A percentile compares a stretch with the other conserved stretches of the same genome.
phyloP scores from a whole-genome alignment of 2,113 vertebrate species.

The Tympanuchus pallidicinctus region DNA sequence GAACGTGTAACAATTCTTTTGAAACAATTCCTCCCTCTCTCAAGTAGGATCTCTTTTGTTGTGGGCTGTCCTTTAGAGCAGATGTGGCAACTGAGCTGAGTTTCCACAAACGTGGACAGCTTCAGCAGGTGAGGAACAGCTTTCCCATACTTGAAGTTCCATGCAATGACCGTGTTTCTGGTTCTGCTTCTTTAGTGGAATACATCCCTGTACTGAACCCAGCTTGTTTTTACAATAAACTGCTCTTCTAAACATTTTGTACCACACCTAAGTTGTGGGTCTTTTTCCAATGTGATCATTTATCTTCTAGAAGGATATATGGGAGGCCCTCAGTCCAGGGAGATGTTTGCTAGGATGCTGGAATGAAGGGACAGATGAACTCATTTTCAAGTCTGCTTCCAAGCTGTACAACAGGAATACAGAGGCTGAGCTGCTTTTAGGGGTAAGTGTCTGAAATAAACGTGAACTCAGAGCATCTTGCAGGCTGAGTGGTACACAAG shows the following conservation, averaged over 20 bases:
- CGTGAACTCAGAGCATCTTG: background rate
- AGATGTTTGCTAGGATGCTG: background rate
- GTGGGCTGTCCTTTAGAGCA: background rate
- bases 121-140: background rate
- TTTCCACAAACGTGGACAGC: background rate
- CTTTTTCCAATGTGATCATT: background rate
- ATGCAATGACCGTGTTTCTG: accelerated
- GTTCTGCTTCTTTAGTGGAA: background rate
- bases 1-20: accelerated
- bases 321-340: background rate
- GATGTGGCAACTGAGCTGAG: background rate
- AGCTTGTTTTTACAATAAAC: conserved; percentile 21
- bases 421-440: background rate
- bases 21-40: background rate
- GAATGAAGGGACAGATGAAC: background rate
- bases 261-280: background rate
- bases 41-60: background rate
- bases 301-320: background rate
- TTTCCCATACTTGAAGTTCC: background rate
- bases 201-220: background rate
- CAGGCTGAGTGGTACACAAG: background rate
- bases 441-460: background rate
- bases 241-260: background rate
- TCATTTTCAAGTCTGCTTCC: background rate
- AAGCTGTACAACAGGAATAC: background rate